Evolutionary conservation across 1,140 invertebrate genomes (phyloP), one percentile per base, ranked within the genome.

Genomic region (Tetramorium alpestre): DNA sequence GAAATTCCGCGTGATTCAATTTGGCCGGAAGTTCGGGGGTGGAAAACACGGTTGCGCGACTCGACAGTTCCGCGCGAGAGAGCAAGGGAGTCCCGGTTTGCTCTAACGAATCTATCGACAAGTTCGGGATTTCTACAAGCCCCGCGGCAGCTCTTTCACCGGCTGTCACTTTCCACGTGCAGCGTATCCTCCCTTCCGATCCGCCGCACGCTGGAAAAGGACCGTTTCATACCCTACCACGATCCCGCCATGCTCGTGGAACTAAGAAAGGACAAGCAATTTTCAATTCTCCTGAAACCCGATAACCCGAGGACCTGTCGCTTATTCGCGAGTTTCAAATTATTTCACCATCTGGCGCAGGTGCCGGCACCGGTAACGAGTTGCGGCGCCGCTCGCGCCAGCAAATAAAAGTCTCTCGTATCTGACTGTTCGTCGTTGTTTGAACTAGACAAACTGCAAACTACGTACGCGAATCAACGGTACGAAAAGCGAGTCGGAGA

Each of bases 271-370:
- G 22, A 54, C 77, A 58, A 84, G 77, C 88, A 89, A 89, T 87
- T 89, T 89, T 81, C 58, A 84, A 60, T 72, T 87, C 87, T 90
- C 84, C 87, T 84, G 22, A 49, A 69, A 86, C 22, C 70, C 75
- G 65, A 85, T 88, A 87, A 92, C 81, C 81, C 88, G 28, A 56
- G 69, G 56, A 76, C 28, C 73, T 69, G 88, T 65, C 49, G 87
- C 86, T 88, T 62, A 41, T 60, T n/a, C 88, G 88, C 60, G 90
- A 93, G 86, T 93, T 93, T 90, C 91, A 87, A 92, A 94, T 94
- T 93, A 93, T 94, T 93, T 93, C 86, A 88, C 86, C 90, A 93
- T 94, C 92, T 89, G 88, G 70, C 69, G 88, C 93, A 94, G 88
- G 86, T 94, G 93, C 67, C 88, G 91, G 89, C 82, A 81, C 41